phyloP scores from a whole-genome alignment of 2,113 vertebrate species.

The Mandrillus leucophaeus region DNA sequence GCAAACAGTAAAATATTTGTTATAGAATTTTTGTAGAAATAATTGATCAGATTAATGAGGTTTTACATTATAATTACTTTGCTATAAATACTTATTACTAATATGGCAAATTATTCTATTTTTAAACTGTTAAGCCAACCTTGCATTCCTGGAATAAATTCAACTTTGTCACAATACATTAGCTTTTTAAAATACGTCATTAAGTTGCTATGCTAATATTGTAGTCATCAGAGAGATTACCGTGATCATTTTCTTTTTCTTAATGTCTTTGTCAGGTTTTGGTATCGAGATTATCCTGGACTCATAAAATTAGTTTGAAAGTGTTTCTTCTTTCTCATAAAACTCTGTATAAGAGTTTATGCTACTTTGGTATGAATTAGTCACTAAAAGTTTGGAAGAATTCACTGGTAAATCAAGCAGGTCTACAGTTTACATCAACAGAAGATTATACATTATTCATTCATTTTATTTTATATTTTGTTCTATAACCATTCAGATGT shows the following conservation, averaged over 20 bases:
- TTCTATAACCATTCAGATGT: not conserved
- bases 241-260: not conserved
- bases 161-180: not conserved
- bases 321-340: not conserved
- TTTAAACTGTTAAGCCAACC: not conserved
- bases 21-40: not conserved
- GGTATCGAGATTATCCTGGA: not conserved
- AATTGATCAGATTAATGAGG: not conserved
- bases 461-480: not conserved
- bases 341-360: not conserved
- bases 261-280: not conserved
- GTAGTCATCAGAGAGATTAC: not conserved
- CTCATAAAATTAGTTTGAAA: not conserved
- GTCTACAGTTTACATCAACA: not conserved
- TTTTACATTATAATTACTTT: not conserved
- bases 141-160: not conserved
- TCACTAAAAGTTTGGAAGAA: not conserved
- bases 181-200: not conserved
- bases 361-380: not conserved
- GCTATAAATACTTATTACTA: not conserved
- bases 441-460: not conserved
- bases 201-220: not conserved
- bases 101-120: not conserved
- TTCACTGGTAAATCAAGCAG: not conserved
- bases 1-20: not conserved